Evolutionary conservation across 2,113 vertebrate species (phyloP).

Genomic region (Callaeas wilsoni): DNA sequence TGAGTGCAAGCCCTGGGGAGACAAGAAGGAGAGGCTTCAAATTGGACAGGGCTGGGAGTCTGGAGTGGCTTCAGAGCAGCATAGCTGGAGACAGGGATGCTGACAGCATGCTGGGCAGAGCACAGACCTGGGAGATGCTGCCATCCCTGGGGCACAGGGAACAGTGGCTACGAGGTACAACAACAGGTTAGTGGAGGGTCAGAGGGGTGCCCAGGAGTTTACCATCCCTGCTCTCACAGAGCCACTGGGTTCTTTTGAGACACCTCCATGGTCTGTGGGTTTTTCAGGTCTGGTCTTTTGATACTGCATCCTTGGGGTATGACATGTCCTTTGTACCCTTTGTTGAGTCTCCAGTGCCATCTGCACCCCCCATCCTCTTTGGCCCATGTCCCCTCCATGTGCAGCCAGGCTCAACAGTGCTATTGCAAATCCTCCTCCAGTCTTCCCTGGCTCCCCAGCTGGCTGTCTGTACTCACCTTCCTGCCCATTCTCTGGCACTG

Average conservation of each 20-base stretch:
- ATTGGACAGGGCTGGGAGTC: rapidly evolving
- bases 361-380: background rate
- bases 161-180: background rate
- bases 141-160: background rate
- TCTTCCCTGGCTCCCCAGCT: background rate
- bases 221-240: background rate
- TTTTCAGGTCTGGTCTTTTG: background rate
- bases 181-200: background rate
- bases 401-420: background rate
- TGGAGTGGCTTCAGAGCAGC: background rate
- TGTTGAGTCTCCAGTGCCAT: background rate
- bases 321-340: background rate
- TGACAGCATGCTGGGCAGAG: background rate
- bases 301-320: background rate
- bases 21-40: background rate
- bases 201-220: background rate
- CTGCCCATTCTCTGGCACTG: background rate
- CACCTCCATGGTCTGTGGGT: background rate
- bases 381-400: background rate
- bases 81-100: background rate
- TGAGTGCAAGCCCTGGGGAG: background rate
- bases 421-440: background rate
- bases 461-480: background rate
- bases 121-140: background rate
- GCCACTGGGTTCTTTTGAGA: background rate